phyloP scores from a whole-genome alignment of 2,888 invertebrate species.

The Sarcophaga caerulescens region DNA sequence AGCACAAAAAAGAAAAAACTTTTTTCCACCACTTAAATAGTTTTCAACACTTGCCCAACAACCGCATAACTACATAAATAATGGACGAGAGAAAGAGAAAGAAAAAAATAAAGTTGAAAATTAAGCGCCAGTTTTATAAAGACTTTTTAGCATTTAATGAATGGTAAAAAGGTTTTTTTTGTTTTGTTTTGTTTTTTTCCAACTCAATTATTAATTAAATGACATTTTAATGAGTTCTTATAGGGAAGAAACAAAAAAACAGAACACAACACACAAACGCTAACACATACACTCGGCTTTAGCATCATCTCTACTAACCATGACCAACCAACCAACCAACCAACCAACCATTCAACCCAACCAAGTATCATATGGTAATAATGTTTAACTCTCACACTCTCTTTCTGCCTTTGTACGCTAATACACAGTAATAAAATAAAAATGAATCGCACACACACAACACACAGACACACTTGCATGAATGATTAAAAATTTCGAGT shows the following conservation, averaged over 20 bases:
- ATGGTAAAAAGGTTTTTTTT: slow-evolving; percentile 51
- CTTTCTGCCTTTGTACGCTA: too few species aligned
- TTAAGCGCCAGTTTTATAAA: slow-evolving; percentile 59
- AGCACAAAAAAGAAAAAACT: not conserved
- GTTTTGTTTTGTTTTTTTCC: slow-evolving; percentile 25
- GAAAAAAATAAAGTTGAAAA: slow-evolving; percentile 23
- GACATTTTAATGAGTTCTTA: slow-evolving; percentile 67
- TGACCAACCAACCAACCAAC: too few species aligned
- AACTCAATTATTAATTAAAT: slow-evolving; percentile 69
- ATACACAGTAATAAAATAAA: too few species aligned
- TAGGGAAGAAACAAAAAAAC: not conserved
- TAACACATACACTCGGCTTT: not conserved
- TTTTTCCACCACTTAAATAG: not conserved
- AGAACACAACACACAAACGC: too few species aligned
- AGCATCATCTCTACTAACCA: slow-evolving; percentile 2
- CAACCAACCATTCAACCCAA: too few species aligned
- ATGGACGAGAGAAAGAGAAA: too few species aligned
- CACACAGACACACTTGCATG: too few species aligned
- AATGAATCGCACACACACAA: too few species aligned
- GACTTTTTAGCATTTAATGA: slow-evolving; percentile 42
- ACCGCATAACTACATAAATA: slow-evolving; percentile 11
- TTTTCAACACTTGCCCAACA: slow-evolving; percentile 11
- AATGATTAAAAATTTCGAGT: slow-evolving; percentile 61
- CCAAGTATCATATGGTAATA: too few species aligned
- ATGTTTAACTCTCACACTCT: too few species aligned